These are phyloP conservation scores for Phoxinus dragarum DNA, from an alignment of 2,797 vertebrate species.

Conservation along the genomic window DNA sequence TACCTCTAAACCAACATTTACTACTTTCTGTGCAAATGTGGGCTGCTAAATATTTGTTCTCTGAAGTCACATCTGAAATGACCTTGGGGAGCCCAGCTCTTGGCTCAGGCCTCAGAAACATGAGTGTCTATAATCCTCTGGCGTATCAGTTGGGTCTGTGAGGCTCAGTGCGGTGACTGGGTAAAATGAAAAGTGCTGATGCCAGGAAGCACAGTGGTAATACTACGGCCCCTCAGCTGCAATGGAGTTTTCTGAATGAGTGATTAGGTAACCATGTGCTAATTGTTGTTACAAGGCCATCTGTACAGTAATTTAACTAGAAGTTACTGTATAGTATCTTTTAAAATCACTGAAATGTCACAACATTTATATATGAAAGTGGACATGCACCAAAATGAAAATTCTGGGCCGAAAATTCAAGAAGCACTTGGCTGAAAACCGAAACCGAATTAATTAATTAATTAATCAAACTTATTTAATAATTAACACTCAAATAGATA, in stretches of 20 bases:
- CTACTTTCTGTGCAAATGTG: background rate
- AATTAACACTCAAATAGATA: background rate
- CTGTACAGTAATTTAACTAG: background rate
- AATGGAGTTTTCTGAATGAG: constrained; percentile 38
- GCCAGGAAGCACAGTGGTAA: background rate
- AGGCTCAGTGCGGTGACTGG: background rate
- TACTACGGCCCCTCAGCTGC: constrained; percentile 6
- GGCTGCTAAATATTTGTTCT: background rate
- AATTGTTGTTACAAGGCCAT: constrained; percentile 2
- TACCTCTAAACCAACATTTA: constrained; percentile 7
- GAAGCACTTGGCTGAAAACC: background rate
- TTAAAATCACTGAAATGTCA: background rate
- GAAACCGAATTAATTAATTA: background rate
- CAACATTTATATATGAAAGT: background rate
- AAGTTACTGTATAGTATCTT: background rate
- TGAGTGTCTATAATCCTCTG: constrained; percentile 27
- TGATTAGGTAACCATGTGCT: constrained; percentile 34
- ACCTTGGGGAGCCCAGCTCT: constrained; percentile 21
- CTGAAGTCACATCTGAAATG: constrained; percentile 19
- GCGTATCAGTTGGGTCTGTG: constrained; percentile 18
- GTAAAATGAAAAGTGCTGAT: constrained; percentile 43
- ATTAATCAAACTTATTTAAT: background rate
- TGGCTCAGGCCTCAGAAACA: constrained; percentile 18
- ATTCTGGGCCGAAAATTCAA: background rate
- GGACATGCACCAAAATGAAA: background rate